Conservation (phyloP, 2,888 invertebrate species). For the Thecophora atra region DNA sequence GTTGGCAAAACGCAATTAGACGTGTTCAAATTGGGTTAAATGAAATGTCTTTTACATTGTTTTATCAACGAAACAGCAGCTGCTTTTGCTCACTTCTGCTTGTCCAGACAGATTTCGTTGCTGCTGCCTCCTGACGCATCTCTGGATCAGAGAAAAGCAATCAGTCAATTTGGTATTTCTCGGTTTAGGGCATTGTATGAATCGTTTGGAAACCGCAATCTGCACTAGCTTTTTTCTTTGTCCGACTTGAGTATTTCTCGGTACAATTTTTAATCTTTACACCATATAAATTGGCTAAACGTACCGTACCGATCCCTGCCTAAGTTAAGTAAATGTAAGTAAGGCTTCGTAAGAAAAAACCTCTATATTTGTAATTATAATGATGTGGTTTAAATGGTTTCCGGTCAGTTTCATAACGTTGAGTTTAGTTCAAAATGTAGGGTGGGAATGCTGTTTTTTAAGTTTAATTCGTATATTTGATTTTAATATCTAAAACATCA, state of each 20-base stretch:
- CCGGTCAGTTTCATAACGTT: too few relatives aligned
- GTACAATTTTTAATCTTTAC: neutral
- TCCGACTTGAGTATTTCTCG: neutral
- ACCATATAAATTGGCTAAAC: neutral
- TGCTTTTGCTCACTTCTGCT: neutral
- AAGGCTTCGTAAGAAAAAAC: neutral
- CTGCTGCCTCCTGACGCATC: conserved; percentile 13
- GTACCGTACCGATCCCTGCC: neutral
- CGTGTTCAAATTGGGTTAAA: neutral
- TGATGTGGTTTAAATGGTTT: neutral
- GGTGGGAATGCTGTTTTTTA: too few relatives aligned
- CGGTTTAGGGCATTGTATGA: neutral
- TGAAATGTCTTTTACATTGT: neutral
- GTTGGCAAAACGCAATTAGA: too few relatives aligned
- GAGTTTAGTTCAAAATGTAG: too few relatives aligned
- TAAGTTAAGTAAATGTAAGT: too few relatives aligned
- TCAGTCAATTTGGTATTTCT: neutral
- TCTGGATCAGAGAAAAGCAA: neutral
- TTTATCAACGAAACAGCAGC: neutral
- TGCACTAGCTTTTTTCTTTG: too few relatives aligned
- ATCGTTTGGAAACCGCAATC: neutral
- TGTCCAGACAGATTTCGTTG: conserved; percentile 6
- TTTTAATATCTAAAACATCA: too few relatives aligned
- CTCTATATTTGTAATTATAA: neutral
- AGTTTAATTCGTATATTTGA: too few relatives aligned